A percentile compares a stretch with the other conserved stretches of the same genome.
Evolutionary conservation across 2,888 invertebrate genomes (phyloP).

Genomic region (Salticus scenicus): DNA sequence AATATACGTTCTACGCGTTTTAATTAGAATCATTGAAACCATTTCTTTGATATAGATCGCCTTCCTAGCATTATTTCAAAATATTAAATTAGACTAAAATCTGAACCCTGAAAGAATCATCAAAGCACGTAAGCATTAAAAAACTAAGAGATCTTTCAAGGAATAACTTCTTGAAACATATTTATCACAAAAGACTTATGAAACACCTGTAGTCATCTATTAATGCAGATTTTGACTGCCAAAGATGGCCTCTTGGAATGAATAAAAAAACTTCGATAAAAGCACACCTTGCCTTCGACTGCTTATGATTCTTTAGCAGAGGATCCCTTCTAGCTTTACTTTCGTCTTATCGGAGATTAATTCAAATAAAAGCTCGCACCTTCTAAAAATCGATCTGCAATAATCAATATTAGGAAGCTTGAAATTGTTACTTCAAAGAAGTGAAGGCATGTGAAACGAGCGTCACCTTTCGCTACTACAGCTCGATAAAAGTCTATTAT

Average conservation of each 20-base stretch:
- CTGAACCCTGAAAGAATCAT: neutral
- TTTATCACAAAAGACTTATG: constrained; percentile 2
- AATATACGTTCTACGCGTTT: too few relatives aligned
- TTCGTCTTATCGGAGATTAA: constrained; percentile 49
- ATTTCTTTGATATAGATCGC: too few relatives aligned
- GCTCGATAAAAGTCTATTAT: constrained; percentile 47
- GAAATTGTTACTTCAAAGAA: constrained; percentile 37
- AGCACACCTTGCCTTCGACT: neutral
- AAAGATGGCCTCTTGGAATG: neutral
- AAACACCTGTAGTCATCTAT: constrained; percentile 20
- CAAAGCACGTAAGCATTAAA: neutral
- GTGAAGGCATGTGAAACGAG: constrained; percentile 35
- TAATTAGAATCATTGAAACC: too few relatives aligned
- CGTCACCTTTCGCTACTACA: constrained; percentile 28
- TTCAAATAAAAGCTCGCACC: constrained; percentile 57
- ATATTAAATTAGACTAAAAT: too few relatives aligned
- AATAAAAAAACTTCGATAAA: neutral
- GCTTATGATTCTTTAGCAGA: neutral
- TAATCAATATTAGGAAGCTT: constrained; percentile 49
- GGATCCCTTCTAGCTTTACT: constrained; percentile 41
- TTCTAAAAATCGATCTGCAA: constrained; percentile 48
- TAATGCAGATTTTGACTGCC: neutral
- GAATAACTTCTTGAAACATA: neutral
- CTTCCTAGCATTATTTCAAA: too few relatives aligned
- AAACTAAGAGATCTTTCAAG: neutral